Percentiles rank a stretch among this genome's conserved stretches.
Evolutionary conservation across 2,797 vertebrate genomes (phyloP).

Genomic region (Coregonus suidteri): DNA sequence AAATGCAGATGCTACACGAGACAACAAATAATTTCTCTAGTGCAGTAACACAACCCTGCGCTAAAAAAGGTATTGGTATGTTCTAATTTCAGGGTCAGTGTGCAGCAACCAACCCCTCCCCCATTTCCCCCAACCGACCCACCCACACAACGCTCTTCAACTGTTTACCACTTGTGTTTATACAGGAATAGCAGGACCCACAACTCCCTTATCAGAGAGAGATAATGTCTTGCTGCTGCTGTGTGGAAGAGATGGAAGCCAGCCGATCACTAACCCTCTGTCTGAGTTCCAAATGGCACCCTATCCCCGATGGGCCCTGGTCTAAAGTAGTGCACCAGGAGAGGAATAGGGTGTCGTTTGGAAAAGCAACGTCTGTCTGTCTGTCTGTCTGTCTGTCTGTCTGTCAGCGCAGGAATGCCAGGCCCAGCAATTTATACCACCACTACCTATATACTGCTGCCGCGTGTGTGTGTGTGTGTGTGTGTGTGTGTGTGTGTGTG

Average conservation of each 20-base stretch:
- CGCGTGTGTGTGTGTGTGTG: no score
- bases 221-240: constrained; percentile 58
- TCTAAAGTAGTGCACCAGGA: no score
- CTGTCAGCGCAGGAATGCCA: constrained; percentile 33
- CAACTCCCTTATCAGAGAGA: constrained; percentile 51
- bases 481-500: no score
- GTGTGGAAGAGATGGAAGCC: constrained; percentile 52
- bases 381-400: no score
- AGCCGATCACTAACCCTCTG: constrained; percentile 46
- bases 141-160: constrained; percentile 30
- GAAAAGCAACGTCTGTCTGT: constrained; percentile 12
- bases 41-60: no score
- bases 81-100: constrained; percentile 21
- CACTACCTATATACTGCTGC: no score
- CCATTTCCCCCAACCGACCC: no score
- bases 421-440: constrained; percentile 4
- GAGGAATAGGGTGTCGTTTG: no score
- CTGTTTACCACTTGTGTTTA: constrained; percentile 52
- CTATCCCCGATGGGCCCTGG: no score
- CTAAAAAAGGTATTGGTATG: neutral
- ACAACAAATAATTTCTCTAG: no score
- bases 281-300: neutral
- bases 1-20: no score
- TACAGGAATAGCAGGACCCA: constrained; percentile 48
- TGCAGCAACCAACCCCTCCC: neutral